Percentiles rank a stretch among this genome's conserved stretches.
Evolutionary conservation across 2,113 vertebrate species (phyloP).

Genomic region (Tachysurus vachellii): DNA sequence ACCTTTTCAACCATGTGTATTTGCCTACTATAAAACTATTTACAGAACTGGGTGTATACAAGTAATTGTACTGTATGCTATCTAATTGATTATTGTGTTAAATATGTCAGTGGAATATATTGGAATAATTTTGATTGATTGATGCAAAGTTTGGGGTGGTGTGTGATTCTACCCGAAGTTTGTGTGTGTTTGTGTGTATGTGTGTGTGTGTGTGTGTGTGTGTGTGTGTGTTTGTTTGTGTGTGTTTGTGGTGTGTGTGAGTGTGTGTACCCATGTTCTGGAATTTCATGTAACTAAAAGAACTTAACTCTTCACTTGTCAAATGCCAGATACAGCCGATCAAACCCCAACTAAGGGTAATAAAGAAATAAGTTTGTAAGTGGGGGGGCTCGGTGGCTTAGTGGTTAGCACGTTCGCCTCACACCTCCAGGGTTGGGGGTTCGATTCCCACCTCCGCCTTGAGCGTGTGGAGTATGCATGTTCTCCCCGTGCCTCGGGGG

Average conservation of each 20-base stretch:
- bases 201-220: neutral
- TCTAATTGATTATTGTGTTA: neutral
- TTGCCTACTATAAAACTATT: neutral
- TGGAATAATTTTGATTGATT: neutral
- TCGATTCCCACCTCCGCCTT: too few species aligned
- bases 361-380: too few species aligned
- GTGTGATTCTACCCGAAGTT: neutral
- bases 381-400: too few species aligned
- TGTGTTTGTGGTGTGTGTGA: neutral
- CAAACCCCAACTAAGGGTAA: neutral
- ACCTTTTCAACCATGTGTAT: neutral
- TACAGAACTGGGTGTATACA: neutral
- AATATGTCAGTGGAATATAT: neutral
- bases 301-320: neutral
- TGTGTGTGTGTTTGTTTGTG: neutral
- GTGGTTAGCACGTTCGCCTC: too few species aligned
- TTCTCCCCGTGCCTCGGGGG: too few species aligned
- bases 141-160: neutral
- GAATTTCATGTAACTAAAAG: neutral
- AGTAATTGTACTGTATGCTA: neutral
- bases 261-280: neutral
- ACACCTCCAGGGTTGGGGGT: too few species aligned
- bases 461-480: too few species aligned
- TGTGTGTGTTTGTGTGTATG: neutral
- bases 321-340: neutral